Percentiles rank a stretch among this genome's conserved stretches.
phyloP scores from a whole-genome alignment of 2,888 invertebrate genomes.

The Temnothorax ravouxi region DNA sequence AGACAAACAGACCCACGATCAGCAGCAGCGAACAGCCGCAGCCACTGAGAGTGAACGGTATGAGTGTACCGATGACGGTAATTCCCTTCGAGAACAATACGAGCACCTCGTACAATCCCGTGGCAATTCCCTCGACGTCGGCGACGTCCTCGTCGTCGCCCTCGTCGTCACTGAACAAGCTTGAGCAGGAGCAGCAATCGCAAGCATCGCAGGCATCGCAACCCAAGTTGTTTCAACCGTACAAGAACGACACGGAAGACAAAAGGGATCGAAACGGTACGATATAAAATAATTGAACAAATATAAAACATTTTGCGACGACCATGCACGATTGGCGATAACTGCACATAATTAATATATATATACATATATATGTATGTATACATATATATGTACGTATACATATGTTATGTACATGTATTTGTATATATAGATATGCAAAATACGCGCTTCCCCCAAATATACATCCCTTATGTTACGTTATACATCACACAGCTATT shows the following conservation, averaged over 20 bases:
- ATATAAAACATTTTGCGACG: too few species aligned
- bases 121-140: neutral
- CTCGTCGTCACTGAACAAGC: neutral
- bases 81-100: constrained; percentile 29
- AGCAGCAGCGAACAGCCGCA: constrained; percentile 47
- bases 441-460: neutral
- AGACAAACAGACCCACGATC: neutral
- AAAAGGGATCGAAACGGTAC: neutral
- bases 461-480: neutral
- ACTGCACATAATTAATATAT: neutral
- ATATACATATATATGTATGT: too few species aligned
- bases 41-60: constrained; percentile 70
- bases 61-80: constrained; percentile 71
- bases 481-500: neutral
- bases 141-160: neutral
- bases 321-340: neutral
- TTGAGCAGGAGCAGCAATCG: neutral
- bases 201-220: constrained; percentile 51
- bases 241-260: constrained; percentile 88
- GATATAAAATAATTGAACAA: neutral
- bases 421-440: neutral
- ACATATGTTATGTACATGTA: neutral
- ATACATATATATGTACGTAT: too few species aligned
- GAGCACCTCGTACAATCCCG: neutral
- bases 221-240: constrained; percentile 92